Evolutionary conservation across 1,140 invertebrate genomes (phyloP).

Genomic region (Conopomorpha cramerella): DNA sequence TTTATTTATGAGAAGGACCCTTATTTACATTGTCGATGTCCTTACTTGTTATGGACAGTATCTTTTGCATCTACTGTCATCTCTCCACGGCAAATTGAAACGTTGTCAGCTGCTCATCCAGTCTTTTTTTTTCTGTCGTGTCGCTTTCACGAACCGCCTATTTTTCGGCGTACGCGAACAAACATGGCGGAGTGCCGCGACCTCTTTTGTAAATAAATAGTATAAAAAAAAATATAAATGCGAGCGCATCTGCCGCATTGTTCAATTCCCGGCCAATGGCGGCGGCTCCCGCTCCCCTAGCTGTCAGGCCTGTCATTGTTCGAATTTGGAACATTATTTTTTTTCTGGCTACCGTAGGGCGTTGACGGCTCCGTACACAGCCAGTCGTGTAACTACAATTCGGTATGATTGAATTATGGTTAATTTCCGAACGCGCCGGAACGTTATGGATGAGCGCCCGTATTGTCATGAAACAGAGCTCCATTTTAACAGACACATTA

Average conservation of each 20-base stretch:
- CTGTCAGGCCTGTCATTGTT: constrained; percentile 39
- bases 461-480: no score
- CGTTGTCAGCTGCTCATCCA: constrained; percentile 22
- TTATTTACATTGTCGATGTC: constrained; percentile 15
- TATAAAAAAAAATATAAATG: constrained; percentile 19
- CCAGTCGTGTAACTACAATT: constrained; percentile 39
- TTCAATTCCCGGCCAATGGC: constrained; percentile 46
- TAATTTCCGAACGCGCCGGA: constrained; percentile 19
- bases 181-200: constrained; percentile 30
- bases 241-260: constrained; percentile 49
- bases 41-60: constrained; percentile 15
- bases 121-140: constrained; percentile 9
- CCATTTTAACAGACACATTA: no score
- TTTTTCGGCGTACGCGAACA: constrained; percentile 46
- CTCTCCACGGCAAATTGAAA: constrained; percentile 24
- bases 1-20: constrained; percentile 4
- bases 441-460: constrained; percentile 43
- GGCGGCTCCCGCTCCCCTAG: constrained; percentile 39
- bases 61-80: constrained; percentile 25
- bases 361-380: constrained; percentile 35
- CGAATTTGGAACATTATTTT: constrained; percentile 33
- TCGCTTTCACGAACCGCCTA: constrained; percentile 10
- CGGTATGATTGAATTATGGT: constrained; percentile 50
- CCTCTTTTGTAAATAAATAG: background rate
- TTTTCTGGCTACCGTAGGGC: constrained; percentile 24